Conservation (phyloP, 2,113 vertebrate species). For the Pholis gunnellus region DNA sequence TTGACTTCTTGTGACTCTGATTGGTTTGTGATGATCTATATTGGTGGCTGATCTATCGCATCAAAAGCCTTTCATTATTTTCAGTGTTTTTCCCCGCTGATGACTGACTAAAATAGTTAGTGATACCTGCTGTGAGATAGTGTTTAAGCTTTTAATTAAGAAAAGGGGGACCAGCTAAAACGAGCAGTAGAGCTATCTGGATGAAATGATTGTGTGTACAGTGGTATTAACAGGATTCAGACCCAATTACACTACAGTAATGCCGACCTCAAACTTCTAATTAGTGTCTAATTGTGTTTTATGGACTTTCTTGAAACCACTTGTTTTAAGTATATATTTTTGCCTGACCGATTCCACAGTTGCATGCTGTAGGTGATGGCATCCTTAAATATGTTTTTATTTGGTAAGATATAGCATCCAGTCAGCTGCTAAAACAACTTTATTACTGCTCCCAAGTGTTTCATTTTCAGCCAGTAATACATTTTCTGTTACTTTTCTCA, state of each 20-base stretch:
- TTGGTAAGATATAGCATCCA: not conserved
- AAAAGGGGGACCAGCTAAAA: not conserved
- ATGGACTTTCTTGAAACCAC: not conserved
- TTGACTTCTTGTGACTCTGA: not conserved
- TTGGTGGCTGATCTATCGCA: not conserved
- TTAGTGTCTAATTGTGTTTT: constrained; percentile 1
- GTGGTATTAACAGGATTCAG: constrained; percentile 2
- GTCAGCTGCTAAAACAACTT: not conserved
- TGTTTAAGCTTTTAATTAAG: constrained; percentile 6
- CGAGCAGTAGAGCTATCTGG: not conserved
- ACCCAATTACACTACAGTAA: not conserved
- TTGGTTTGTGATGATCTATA: not conserved
- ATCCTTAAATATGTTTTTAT: not conserved
- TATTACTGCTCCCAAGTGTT: not conserved
- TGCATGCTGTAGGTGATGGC: not conserved
- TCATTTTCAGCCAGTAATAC: not conserved
- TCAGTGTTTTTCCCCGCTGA: not conserved
- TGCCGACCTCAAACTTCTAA: not conserved
- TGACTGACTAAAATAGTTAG: not conserved
- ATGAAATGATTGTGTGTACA: not conserved
- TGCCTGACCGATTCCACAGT: not conserved
- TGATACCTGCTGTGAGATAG: constrained; percentile 2
- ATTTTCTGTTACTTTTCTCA: not conserved
- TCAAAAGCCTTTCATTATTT: not conserved
- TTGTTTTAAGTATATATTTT: not conserved